phyloP scores from a whole-genome alignment of 2,888 invertebrate genomes.

The Bedellia somnulentella region DNA sequence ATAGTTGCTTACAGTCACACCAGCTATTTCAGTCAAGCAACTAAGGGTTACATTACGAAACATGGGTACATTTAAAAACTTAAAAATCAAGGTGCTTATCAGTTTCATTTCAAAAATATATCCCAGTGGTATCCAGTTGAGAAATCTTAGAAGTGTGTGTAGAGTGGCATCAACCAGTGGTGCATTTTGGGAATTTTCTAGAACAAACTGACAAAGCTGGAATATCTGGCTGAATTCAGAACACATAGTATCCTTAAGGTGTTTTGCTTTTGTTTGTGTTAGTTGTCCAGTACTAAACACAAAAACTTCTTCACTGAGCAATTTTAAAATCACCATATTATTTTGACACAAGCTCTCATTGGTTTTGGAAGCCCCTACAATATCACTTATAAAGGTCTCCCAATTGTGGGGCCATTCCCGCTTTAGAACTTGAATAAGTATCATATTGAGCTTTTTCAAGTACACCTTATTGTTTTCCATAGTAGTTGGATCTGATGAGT shows the following conservation, averaged over 20 bases:
- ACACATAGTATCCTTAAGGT: slow-evolving; percentile 99
- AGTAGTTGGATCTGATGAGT: slow-evolving; percentile 87
- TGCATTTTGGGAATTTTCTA: slow-evolving; percentile 97
- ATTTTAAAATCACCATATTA: slow-evolving; percentile 97
- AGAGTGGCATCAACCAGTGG: slow-evolving; percentile 93
- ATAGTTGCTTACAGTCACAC: slow-evolving; percentile 86
- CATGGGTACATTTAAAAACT: slow-evolving; percentile 96
- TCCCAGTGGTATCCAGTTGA: slow-evolving; percentile 99
- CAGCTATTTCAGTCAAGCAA: slow-evolving; percentile 97
- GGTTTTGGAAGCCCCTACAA: slow-evolving; percentile 98
- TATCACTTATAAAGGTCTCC: slow-evolving; percentile 98
- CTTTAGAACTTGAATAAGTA: slow-evolving; percentile 97
- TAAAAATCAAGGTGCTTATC: slow-evolving; percentile 90
- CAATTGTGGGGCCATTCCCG: slow-evolving; percentile 99
- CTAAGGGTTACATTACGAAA: slow-evolving; percentile 98
- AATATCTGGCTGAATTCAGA: slow-evolving; percentile 98
- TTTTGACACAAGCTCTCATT: slow-evolving; percentile 99
- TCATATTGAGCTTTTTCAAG: slow-evolving; percentile 97
- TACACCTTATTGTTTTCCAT: slow-evolving; percentile 95
- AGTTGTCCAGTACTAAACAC: slow-evolving; percentile 98
- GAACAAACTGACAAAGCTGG: slow-evolving; percentile 95
- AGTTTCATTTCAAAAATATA: slow-evolving; percentile 99
- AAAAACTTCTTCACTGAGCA: slow-evolving; percentile 98
- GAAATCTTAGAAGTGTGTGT: slow-evolving; percentile 92
- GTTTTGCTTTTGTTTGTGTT: slow-evolving; percentile 98